Evolutionary conservation across 2,797 vertebrate species (phyloP), one percentile per base, ranked within the genome.

Genomic region (Chiloscyllium punctatum): DNA sequence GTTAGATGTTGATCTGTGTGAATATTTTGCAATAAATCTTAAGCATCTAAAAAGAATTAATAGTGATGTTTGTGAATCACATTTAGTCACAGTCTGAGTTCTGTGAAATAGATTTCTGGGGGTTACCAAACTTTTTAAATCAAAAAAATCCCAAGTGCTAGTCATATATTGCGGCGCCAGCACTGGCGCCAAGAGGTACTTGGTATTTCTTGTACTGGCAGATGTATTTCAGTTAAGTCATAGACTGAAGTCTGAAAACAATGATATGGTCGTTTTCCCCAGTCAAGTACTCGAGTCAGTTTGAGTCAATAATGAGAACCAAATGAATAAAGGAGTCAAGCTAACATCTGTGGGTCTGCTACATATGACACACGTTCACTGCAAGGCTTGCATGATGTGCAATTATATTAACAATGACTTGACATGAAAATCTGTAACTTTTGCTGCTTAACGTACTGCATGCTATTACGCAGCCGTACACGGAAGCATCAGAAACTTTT

Each of bases 281-380:
- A 97, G 97, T 98, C 97, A 98, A 97, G 97, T 98, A 97, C 97
- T 97, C 98, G 97, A 96, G 97, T 98, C 96, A 96, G 97, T 97
- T 97, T 97, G 96, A 97, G 97, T 97, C 97, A 97, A 97, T 98
- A 98, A 98, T 98, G 97, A 98, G 98, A 98, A 98, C 98, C 98
- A 98, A 98, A 98, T 98, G 98, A 97, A 97, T 96, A 97, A 97
- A 97, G 97, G 97, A 97, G 97, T 96, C 97, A 96, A 96, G 97
- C 97, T 97, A 97, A 97, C 97, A 98, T 97, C 97, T 98, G 98
- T 97, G 98, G 96, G 97, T 98, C 96, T 98, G 98, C 97, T 97
- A 97, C 96, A 1, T 98, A 97, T 97, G 98, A 98, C 96, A 98
- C 98, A 96, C 97, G 97, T 97, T 98, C 97, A 97, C 97, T 98